Evolutionary conservation across 2,797 vertebrate genomes (phyloP), one percentile per base, ranked within the genome.

Genomic region (Fistularia commersonii): DNA sequence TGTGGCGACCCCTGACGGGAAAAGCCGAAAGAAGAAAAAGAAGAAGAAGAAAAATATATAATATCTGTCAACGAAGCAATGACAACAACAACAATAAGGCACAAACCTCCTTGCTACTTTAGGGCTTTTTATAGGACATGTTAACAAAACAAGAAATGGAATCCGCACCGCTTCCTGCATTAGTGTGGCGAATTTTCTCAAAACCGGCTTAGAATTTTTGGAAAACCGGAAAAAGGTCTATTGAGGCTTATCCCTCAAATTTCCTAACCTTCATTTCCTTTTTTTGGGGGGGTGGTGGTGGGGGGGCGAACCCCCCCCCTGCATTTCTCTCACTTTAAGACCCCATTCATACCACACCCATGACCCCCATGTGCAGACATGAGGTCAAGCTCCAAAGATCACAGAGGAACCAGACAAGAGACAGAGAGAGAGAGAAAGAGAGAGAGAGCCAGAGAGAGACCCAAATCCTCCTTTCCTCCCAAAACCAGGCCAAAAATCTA

Each of bases 351-450:
- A 64, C 80, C 79, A 81, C 81, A 82, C 77, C 80, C 76, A 69
- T 84, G 77, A 87, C 80, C 85, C 86, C 83, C 75, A 81, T 84
- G 80, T 87, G 82, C 85, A 87, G 86, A 88, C 85, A 85, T 81
- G 79, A 82, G 84, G 87, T 88, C 88, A 90, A 85, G 89, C 89
- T 89, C 85, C 87, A 91, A 79, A 90, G 90, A 91, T 91, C 90
- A 92, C 83, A 92, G 84, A 89, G 82, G 76, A 76, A 69, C 83
- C 86, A 86, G 76, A 85, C 75, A 77, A 75, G 73, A 62, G 60
- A 67, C 52, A 41, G 51, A 47, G 59, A 38, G 59, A 35, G 41
- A 44, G 47, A 46, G 61, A 15, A 41, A 23, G 68, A 56, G 48
- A 71, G 67, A 74, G 74, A 65, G 72, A 51, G 68, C 52, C 42